Evolutionary conservation across 2,888 invertebrate species (phyloP).

Genomic region (Mactromeris polynyma): DNA sequence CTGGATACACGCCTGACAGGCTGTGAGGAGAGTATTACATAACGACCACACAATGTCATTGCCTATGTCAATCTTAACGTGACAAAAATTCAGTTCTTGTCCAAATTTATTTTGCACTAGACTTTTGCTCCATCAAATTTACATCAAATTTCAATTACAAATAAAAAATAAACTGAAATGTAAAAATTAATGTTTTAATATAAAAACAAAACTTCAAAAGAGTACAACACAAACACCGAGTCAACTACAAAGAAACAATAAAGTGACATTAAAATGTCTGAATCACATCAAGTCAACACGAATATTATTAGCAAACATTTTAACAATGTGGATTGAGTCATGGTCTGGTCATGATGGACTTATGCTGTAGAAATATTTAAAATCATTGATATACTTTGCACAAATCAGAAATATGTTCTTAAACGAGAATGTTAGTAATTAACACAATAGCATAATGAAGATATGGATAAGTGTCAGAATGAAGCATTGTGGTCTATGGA

Average conservation of each 20-base stretch:
- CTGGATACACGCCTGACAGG: no score
- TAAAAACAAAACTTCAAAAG: background rate
- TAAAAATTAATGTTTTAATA: background rate
- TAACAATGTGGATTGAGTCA: background rate
- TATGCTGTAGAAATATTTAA: no score
- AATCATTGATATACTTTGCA: no score
- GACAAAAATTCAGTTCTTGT: background rate
- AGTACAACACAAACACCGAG: background rate
- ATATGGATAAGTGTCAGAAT: no score
- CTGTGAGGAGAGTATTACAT: background rate
- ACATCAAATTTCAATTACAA: background rate
- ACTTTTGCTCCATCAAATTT: background rate
- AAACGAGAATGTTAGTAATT: no score
- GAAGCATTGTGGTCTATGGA: no score
- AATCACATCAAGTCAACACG: background rate
- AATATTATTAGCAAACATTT: background rate
- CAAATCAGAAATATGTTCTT: no score
- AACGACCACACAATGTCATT: background rate
- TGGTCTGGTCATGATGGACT: no score
- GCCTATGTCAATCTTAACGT: background rate
- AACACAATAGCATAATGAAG: no score
- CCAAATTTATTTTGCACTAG: no score
- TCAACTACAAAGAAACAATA: background rate
- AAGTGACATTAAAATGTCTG: background rate
- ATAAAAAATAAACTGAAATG: background rate